phyloP scores from a whole-genome alignment of 1,140 invertebrate species.

The Caenorhabditis latens region DNA sequence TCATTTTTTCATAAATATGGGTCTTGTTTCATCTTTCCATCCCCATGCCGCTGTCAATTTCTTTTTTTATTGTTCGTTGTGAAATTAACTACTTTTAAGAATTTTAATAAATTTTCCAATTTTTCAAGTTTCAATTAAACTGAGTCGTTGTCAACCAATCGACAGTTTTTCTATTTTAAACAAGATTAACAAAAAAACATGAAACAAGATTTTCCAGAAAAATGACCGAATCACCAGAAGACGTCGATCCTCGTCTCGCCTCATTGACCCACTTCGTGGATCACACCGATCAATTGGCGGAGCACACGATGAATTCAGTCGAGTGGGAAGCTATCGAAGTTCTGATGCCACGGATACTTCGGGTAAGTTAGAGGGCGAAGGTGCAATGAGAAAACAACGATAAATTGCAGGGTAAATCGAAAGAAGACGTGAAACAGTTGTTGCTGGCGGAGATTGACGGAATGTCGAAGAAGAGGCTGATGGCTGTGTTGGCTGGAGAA shows the following conservation, averaged over 20 bases:
- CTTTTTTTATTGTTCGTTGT: background rate
- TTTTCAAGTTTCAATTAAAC: no score
- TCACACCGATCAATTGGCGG: constrained; percentile 22
- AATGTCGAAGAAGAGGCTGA: constrained; percentile 29
- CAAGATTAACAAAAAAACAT: background rate
- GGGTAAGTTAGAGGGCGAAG: background rate
- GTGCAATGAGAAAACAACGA: background rate
- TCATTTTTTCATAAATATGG: background rate
- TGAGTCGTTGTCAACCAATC: no score
- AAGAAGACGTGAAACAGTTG: constrained; percentile 29
- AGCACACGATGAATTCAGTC: constrained; percentile 35
- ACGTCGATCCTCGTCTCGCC: background rate
- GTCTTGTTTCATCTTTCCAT: constrained; percentile 2
- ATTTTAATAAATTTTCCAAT: no score
- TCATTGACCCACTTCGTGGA: constrained; percentile 14
- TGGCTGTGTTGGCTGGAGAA: constrained; percentile 33
- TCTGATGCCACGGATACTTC: constrained; percentile 39
- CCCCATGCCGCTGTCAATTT: background rate
- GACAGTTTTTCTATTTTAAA: background rate
- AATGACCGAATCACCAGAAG: background rate
- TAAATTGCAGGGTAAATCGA: constrained; percentile 26
- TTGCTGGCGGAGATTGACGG: constrained; percentile 38
- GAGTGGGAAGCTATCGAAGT: constrained; percentile 41
- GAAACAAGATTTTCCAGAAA: background rate
- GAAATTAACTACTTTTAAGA: background rate